Evolutionary conservation across 2,797 vertebrate species (phyloP), one percentile per base, ranked within the genome.

Genomic region (Gobio occitaniae): DNA sequence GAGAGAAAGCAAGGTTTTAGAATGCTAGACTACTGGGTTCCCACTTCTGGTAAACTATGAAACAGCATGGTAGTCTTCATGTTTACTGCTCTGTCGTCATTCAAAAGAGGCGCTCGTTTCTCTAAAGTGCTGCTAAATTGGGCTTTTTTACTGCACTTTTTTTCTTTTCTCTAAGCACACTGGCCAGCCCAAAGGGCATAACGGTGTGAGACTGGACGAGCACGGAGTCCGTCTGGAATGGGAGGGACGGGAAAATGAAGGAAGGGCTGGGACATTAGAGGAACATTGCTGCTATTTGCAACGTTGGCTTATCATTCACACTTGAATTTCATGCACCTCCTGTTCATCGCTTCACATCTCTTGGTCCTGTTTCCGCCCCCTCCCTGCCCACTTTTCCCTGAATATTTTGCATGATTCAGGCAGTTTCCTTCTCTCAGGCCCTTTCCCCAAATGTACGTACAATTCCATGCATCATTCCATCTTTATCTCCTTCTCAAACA

Each of bases 41-140:
- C 85, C 74, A 90, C 81, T 84, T 87, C 86, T 80, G 84, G 91
- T 93, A 93, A 94, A 93, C 93, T 93, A 91, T 15, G 69, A 93
- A 94, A 92, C 91, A 94, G 92, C 93, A 94, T 92, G 92, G 41
- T 4, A 17, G 92, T 92, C 91, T 94, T 92, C 78, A 92, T 94
- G 94, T 94, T 94, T 95, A 92, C 93, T 84, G 80, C 50, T 75
- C 76, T 83, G 82, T 82, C 87, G 88, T 93, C 86, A 86, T 89
- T 89, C 59, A 61, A 88, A 93, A 93, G 93, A 93, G 92, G 91
- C 88, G 89, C 89, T 92, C 91, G 91, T 92, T 94, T 93, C 87
- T 88, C 86, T 56, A 91, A 93, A 93, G 92, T 94, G 93, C 91
- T 92, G 91, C 91, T 66, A 89, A 90, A 89, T 84, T 90, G 86